Percentiles rank a stretch among this genome's conserved stretches.
Conservation (phyloP, 2,888 invertebrate genomes). For the Cartodere bifasciata region DNA sequence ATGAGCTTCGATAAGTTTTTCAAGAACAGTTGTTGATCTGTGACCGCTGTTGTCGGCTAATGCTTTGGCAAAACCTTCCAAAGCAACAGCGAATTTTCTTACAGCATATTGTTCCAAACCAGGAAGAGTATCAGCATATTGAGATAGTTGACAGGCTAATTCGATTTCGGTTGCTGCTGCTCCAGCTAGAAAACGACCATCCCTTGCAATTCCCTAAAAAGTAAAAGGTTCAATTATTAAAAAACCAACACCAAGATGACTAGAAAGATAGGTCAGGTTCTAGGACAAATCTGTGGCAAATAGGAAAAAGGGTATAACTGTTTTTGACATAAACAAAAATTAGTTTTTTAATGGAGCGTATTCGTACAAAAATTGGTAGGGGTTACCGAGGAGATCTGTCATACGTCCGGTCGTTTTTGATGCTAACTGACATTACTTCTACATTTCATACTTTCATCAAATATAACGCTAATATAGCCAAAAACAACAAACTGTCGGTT, state of each 20-base stretch:
- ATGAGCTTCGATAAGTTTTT: constrained; percentile 88
- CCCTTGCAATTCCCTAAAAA: constrained; percentile 27
- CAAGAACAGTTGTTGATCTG: constrained; percentile 74
- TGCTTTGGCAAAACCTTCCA: constrained; percentile 84
- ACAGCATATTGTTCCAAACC: constrained; percentile 97
- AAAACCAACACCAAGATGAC: background rate
- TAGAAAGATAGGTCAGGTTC: no score
- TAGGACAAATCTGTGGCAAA: no score
- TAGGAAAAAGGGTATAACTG: no score
- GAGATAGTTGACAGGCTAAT: constrained; percentile 72
- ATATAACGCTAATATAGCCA: no score
- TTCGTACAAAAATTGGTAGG: no score
- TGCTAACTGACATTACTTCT: no score
- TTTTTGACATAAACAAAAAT: no score
- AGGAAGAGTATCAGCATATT: constrained; percentile 82
- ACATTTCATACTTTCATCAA: no score
- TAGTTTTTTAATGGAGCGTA: no score
- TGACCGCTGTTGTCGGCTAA: constrained; percentile 91
- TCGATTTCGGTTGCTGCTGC: constrained; percentile 95
- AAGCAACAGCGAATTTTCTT: constrained; percentile 78
- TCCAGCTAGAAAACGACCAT: constrained; percentile 66
- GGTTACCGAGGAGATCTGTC: no score
- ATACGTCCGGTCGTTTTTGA: no score
- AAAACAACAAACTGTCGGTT: no score
- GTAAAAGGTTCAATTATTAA: constrained; percentile 3